phyloP scores from a whole-genome alignment of 2,888 invertebrate genomes.

The Macrophya annulata region DNA sequence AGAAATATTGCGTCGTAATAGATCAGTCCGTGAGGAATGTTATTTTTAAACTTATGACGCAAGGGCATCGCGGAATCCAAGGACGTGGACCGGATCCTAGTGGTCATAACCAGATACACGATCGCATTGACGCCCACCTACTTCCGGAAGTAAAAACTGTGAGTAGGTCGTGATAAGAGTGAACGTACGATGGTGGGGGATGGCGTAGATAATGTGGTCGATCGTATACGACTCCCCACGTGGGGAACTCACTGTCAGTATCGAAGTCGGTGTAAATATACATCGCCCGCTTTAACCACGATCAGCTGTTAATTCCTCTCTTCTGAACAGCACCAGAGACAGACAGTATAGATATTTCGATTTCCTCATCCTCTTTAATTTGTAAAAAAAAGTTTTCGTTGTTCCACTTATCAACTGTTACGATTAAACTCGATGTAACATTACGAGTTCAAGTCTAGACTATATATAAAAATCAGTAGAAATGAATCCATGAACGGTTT shows the following conservation, averaged over 20 bases:
- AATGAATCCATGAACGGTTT: too few species aligned
- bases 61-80: constrained; percentile 1
- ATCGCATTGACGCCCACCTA: not conserved
- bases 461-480: too few species aligned
- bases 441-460: too few species aligned
- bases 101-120: not conserved
- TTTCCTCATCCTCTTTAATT: not conserved
- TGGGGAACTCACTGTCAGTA: constrained; percentile 11
- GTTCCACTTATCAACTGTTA: too few species aligned
- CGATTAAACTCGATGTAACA: too few species aligned
- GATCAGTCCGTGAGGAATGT: not conserved
- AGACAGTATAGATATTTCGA: not conserved
- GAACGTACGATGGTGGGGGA: not conserved
- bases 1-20: not conserved
- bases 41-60: constrained; percentile 8
- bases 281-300: not conserved
- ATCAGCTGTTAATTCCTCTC: not conserved
- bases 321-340: not conserved
- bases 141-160: constrained; percentile 23
- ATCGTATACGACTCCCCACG: not conserved
- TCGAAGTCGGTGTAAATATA: constrained; percentile 5
- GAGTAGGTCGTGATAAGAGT: constrained; percentile 41
- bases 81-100: constrained; percentile 7
- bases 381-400: too few species aligned
- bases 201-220: constrained; percentile 10